Evolutionary conservation across 2,113 vertebrate genomes (phyloP).

Genomic region (Grammomys surdaster): DNA sequence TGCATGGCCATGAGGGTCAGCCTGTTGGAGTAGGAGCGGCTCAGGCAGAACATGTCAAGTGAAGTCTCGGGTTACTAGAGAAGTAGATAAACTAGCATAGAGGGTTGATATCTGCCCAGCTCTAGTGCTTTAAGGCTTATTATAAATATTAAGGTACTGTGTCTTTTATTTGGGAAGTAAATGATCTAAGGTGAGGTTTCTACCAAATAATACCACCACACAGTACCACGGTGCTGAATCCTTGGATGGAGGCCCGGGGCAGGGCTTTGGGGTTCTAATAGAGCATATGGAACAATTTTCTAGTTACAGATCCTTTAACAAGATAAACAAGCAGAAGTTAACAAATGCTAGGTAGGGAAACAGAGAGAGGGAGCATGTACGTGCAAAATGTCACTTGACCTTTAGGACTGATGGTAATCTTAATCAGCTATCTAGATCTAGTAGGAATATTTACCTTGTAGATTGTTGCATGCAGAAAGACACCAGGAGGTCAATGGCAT

Average conservation of each 20-base stretch:
- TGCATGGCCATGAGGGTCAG: no score
- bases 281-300: neutral
- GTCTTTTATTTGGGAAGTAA: no score
- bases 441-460: slow-evolving; percentile 65
- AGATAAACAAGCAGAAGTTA: neutral
- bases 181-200: no score
- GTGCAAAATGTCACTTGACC: neutral
- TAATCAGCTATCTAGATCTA: slow-evolving; percentile 67
- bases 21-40: no score
- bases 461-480: slow-evolving; percentile 63
- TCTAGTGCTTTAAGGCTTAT: no score
- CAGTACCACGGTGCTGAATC: neutral
- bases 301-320: slow-evolving; percentile 19
- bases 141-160: no score
- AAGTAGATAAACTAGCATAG: no score
- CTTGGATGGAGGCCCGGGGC: neutral
- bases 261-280: neutral
- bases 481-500: slow-evolving; percentile 46
- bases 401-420: neutral
- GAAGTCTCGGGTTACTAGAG: no score
- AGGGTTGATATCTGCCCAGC: no score
- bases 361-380: neutral
- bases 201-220: no score
- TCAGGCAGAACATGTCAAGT: no score
- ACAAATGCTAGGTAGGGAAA: neutral